Conservation (phyloP, 2,797 vertebrate species). For the Lacerta agilis region DNA sequence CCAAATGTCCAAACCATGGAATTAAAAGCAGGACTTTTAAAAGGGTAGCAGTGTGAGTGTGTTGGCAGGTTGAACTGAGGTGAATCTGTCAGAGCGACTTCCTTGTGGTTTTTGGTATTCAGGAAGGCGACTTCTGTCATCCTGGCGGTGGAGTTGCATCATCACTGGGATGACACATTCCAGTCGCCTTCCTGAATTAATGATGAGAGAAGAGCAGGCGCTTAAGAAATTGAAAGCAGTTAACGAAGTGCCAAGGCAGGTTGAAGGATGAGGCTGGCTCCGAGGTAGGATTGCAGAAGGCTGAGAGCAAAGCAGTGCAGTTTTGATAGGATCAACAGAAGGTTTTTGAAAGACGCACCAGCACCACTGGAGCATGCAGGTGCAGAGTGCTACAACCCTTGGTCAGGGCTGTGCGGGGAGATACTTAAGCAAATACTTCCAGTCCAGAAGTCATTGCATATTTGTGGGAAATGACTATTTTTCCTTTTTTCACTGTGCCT, state of each 20-base stretch:
- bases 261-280: background rate
- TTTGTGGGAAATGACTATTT: background rate
- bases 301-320: background rate
- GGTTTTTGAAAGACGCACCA: fast-evolving
- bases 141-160: no score
- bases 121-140: background rate
- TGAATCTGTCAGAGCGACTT: background rate
- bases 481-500: background rate
- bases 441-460: background rate
- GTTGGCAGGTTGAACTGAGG: background rate
- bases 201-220: background rate
- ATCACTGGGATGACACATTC: no score
- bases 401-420: background rate
- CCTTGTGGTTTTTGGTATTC: background rate
- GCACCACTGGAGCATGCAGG: fast-evolving
- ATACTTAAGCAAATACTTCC: background rate
- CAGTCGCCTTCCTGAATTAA: background rate
- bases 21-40: no score
- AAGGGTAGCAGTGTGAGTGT: background rate
- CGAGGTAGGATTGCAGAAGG: no score
- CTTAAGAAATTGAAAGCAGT: background rate
- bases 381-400: background rate
- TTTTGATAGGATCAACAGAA: fast-evolving
- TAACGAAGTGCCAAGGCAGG: background rate
- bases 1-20: background rate